Evolutionary conservation across 2,888 invertebrate species (phyloP).

Genomic region (Drosophila villosipedis): DNA sequence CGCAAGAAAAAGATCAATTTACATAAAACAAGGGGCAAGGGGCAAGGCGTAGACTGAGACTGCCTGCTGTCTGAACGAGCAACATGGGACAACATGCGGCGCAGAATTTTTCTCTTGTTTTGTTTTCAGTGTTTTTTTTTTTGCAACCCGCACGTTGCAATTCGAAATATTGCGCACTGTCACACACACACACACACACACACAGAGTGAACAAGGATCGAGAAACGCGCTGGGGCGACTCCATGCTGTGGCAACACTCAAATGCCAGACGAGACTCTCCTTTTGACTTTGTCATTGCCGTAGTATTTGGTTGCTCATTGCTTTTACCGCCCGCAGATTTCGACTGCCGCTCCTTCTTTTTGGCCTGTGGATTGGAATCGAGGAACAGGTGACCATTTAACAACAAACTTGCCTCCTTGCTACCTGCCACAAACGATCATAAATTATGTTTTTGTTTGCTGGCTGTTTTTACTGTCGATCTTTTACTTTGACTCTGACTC

Average conservation of each 20-base stretch:
- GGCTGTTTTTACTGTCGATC: conserved; percentile 49
- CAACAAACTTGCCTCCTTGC: conserved; percentile 59
- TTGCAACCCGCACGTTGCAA: conserved; percentile 74
- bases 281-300: conserved; percentile 60
- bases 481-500: conserved; percentile 40
- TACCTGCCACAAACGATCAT: conserved; percentile 70
- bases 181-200: conserved; percentile 57
- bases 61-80: conserved; percentile 46
- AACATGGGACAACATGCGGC: conserved; percentile 69
- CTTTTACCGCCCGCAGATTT: conserved; percentile 70
- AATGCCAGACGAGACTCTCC: conserved; percentile 59
- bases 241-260: conserved; percentile 76
- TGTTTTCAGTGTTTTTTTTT: conserved; percentile 8
- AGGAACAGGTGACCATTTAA: conserved; percentile 78
- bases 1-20: conserved; percentile 74
- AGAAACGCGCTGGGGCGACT: conserved; percentile 27
- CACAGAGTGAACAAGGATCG: conserved; percentile 40
- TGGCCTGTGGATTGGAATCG: neutral
- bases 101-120: conserved; percentile 39
- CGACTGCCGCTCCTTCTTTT: conserved; percentile 8
- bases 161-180: conserved; percentile 77
- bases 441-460: conserved; percentile 74
- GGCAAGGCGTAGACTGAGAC: conserved; percentile 19
- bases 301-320: conserved; percentile 28
- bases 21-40: conserved; percentile 51